Evolutionary conservation across 2,797 vertebrate species (phyloP), one percentile per base, ranked within the genome.

Genomic region (Lacerta viridis): DNA sequence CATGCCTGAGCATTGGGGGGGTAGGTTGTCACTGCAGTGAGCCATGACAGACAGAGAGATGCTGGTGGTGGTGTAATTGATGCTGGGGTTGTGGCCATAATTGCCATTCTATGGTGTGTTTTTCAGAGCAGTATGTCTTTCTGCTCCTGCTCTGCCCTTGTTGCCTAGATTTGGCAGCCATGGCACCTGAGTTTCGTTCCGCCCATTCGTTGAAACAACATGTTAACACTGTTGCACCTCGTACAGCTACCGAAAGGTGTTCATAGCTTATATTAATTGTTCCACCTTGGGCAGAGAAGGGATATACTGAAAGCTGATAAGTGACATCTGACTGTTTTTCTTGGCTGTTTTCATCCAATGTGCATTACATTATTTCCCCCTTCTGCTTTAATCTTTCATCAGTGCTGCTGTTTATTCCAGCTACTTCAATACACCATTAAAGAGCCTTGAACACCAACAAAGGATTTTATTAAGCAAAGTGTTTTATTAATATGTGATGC

Each of bases 401-500:
- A 33, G 17, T 46, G 43, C 8, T 36, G 17, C 50, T 55, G 50
- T 55, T 83, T 71, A 43, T 46, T 83, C 66, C 41, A 71, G 66
- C 23, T 29, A 8, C 41, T 50, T 69, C 71, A 41, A 27, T 33
- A 17, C 15, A 23, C 66, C 43, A 50, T 71, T 71, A 46, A 71
- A 71, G 66, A 13, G 7, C 8, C 18, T 15, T 50, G n/a, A 72
- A 83, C 68, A 74, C n/a, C 36, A 84, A 39, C 36, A 84, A 50
- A 84, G 9, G 6, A 5, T 64, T 64, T 64, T 64, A 64, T 64
- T 64, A 64, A 64, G 61, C 61, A 64, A 64, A 64, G 20, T 64
- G 36, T 74, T 84, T 84, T 74, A 84, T 84, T 84, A 36, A 59
- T 84, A 59, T 74, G 20, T 36, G 10, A 82, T 27, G 15, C 33